Evolutionary conservation across 2,113 vertebrate genomes (phyloP).

Genomic region (Archilochus colubris): DNA sequence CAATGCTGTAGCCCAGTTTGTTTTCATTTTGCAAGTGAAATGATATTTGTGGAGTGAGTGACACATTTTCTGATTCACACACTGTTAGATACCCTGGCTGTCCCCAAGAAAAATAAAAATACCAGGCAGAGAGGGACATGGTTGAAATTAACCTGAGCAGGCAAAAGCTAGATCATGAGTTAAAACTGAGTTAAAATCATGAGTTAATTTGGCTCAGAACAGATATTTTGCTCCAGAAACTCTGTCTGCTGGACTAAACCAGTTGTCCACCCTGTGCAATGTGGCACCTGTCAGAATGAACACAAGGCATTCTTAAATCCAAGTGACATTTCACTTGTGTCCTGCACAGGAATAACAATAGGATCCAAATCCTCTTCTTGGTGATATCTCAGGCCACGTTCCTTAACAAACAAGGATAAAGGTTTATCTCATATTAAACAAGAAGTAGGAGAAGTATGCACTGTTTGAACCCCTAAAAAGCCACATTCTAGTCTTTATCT

Average conservation of each 20-base stretch:
- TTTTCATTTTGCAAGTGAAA: neutral
- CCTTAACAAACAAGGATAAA: neutral
- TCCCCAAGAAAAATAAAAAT: neutral
- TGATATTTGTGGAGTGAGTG: neutral
- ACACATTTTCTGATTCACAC: neutral
- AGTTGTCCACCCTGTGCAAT: neutral
- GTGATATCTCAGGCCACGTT: fast-evolving
- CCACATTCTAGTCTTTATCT: neutral
- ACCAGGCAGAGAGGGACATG: neutral
- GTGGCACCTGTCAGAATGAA: neutral
- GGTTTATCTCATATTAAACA: neutral
- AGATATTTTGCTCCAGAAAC: neutral
- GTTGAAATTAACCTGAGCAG: neutral
- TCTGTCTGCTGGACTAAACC: neutral
- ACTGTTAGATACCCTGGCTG: neutral
- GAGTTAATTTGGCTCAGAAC: neutral
- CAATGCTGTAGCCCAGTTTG: neutral
- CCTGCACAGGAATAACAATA: neutral
- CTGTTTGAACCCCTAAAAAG: neutral
- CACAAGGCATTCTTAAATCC: neutral
- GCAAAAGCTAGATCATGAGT: neutral
- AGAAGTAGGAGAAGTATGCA: neutral
- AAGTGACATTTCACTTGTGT: neutral
- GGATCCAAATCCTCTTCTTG: neutral
- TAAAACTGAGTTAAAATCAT: neutral